Percentiles rank a stretch among this genome's conserved stretches.
Conservation (phyloP, 2,113 vertebrate genomes). For the Chitala chitala region DNA sequence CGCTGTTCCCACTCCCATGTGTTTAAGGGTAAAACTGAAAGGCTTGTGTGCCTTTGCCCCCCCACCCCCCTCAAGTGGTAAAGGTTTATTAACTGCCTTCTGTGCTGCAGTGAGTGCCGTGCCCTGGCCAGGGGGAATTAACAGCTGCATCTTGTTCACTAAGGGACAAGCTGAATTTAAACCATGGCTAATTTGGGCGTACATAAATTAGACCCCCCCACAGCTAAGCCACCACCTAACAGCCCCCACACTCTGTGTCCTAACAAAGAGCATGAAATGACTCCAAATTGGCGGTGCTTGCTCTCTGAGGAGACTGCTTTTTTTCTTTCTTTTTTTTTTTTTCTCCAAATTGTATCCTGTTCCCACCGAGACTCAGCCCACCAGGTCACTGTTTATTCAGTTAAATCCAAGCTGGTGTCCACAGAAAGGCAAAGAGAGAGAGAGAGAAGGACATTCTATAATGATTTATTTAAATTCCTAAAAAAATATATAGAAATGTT, state of each 20-base stretch:
- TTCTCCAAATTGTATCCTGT: conserved; percentile 64
- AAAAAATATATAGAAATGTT: neutral
- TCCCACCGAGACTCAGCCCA: conserved; percentile 61
- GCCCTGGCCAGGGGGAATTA: conserved; percentile 20
- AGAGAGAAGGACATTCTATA: conserved; percentile 46
- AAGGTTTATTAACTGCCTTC: conserved; percentile 34
- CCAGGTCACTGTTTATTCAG: conserved; percentile 64
- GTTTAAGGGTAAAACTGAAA: too few species aligned
- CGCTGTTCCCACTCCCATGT: too few species aligned
- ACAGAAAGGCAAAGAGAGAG: conserved; percentile 36
- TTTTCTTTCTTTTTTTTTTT: too few species aligned
- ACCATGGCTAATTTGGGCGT: conserved; percentile 47
- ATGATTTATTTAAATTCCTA: conserved; percentile 8
- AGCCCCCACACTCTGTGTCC: conserved; percentile 44
- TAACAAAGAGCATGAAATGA: conserved; percentile 60
- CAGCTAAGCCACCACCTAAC: conserved; percentile 46
- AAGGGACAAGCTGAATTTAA: conserved; percentile 43
- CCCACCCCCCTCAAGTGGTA: neutral
- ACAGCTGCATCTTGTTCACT: conserved; percentile 49
- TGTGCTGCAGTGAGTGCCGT: conserved; percentile 15
- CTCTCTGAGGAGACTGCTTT: conserved; percentile 57
- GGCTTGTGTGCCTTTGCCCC: too few species aligned
- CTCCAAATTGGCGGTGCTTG: conserved; percentile 62
- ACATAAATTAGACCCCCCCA: conserved; percentile 46
- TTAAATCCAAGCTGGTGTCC: conserved; percentile 53